phyloP scores from a whole-genome alignment of 1,140 invertebrate species.

The Dendrolimus punctatus region DNA sequence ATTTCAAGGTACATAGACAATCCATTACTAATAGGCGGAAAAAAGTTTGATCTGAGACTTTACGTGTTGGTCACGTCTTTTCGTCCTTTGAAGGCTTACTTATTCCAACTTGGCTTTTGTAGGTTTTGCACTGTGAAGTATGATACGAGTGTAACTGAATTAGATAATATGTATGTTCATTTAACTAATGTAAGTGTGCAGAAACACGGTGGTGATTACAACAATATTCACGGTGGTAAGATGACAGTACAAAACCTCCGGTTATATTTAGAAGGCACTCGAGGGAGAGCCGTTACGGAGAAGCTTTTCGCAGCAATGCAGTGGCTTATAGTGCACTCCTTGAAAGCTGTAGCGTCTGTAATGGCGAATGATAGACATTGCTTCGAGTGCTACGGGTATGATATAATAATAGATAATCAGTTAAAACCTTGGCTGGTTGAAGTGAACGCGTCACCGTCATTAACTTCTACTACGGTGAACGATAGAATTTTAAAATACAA shows the following conservation, averaged over 20 bases:
- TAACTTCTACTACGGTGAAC: slow-evolving; percentile 95
- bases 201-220: slow-evolving; percentile 93
- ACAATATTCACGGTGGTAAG: slow-evolving; percentile 95
- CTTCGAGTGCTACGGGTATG: slow-evolving; percentile 94
- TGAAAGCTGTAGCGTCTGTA: slow-evolving; percentile 87
- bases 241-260: slow-evolving; percentile 93
- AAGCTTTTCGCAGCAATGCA: slow-evolving; percentile 88
- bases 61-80: slow-evolving; percentile 91
- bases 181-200: slow-evolving; percentile 91
- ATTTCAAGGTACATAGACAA: slow-evolving; percentile 92
- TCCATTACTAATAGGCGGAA: slow-evolving; percentile 87
- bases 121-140: slow-evolving; percentile 89
- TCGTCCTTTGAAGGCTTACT: slow-evolving; percentile 84
- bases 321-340: slow-evolving; percentile 90
- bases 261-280: slow-evolving; percentile 91
- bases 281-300: slow-evolving; percentile 90
- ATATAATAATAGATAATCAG: slow-evolving; percentile 90
- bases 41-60: slow-evolving; percentile 89
- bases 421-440: slow-evolving; percentile 93
- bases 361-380: slow-evolving; percentile 86
- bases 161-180: slow-evolving; percentile 91
- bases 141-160: slow-evolving; percentile 82
- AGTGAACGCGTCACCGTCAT: slow-evolving; percentile 95
- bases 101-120: slow-evolving; percentile 87
- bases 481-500: slow-evolving; percentile 97